phyloP scores from a whole-genome alignment of 2,113 vertebrate genomes.

The Pelmatolapia mariae region DNA sequence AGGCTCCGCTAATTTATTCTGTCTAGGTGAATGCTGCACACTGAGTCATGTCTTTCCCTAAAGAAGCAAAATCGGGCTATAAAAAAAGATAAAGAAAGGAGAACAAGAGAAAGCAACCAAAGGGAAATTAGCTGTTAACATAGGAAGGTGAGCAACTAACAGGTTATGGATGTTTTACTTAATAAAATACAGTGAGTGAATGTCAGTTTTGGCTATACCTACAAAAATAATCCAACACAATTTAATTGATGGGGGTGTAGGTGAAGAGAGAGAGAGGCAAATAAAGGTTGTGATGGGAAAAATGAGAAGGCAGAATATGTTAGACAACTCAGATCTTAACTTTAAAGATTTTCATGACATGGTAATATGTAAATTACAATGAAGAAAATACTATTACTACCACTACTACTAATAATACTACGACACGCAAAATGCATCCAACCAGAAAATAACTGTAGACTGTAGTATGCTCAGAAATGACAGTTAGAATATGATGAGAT shows the following conservation, averaged over 20 bases:
- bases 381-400: neutral
- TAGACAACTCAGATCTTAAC: neutral
- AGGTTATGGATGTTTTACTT: neutral
- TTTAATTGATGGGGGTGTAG: neutral
- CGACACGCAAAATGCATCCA: neutral
- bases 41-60: neutral
- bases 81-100: neutral
- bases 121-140: neutral
- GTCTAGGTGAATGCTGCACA: neutral
- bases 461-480: neutral
- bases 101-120: neutral
- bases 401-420: neutral
- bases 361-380: rapidly evolving
- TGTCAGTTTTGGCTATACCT: neutral
- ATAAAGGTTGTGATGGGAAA: neutral
- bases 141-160: neutral
- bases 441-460: neutral
- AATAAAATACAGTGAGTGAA: neutral
- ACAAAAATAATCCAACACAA: neutral
- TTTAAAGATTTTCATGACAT: neutral
- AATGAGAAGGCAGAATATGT: neutral
- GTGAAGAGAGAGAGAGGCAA: neutral
- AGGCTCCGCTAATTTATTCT: neutral
- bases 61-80: neutral
- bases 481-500: neutral